Percentiles rank a stretch among this genome's conserved stretches.
phyloP scores from a whole-genome alignment of 1,140 invertebrate species.

The Drosophila oshimai region DNA sequence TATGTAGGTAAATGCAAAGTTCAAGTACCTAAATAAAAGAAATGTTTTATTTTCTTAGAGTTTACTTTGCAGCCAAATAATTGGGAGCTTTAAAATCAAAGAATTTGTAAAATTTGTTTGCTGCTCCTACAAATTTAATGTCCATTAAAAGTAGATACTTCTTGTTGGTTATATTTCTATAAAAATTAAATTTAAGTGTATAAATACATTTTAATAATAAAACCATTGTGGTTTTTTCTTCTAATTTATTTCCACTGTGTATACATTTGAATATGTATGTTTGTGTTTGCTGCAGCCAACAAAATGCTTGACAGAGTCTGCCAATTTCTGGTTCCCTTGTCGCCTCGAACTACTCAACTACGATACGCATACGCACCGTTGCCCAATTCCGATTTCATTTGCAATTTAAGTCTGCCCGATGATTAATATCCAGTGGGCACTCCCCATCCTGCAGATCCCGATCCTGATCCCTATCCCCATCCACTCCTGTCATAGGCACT shows the following conservation, averaged over 20 bases:
- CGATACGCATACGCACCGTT: slow-evolving; percentile 53
- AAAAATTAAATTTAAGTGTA: too few relatives aligned
- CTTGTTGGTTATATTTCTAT: too few relatives aligned
- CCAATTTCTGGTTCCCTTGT: slow-evolving; percentile 39
- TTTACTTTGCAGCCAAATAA: too few relatives aligned
- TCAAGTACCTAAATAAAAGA: too few relatives aligned
- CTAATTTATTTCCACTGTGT: background rate
- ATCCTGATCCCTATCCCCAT: background rate
- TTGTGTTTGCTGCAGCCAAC: slow-evolving; percentile 47
- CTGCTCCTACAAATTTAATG: too few relatives aligned
- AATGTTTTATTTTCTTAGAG: too few relatives aligned
- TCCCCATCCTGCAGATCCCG: background rate
- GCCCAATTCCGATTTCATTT: slow-evolving; percentile 50
- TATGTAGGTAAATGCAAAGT: too few relatives aligned
- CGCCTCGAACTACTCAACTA: slow-evolving; percentile 46
- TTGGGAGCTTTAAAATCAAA: too few relatives aligned
- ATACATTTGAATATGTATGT: slow-evolving; percentile 31
- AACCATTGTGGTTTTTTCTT: too few relatives aligned
- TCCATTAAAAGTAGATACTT: too few relatives aligned
- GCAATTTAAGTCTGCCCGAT: slow-evolving; percentile 49
- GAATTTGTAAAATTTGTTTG: too few relatives aligned
- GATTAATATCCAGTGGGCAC: slow-evolving; percentile 39
- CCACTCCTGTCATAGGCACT: slow-evolving; percentile 28
- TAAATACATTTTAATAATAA: too few relatives aligned
- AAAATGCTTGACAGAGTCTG: slow-evolving; percentile 50